Conservation (phyloP, 2,113 vertebrate species). For the Rhinogobius similis region DNA sequence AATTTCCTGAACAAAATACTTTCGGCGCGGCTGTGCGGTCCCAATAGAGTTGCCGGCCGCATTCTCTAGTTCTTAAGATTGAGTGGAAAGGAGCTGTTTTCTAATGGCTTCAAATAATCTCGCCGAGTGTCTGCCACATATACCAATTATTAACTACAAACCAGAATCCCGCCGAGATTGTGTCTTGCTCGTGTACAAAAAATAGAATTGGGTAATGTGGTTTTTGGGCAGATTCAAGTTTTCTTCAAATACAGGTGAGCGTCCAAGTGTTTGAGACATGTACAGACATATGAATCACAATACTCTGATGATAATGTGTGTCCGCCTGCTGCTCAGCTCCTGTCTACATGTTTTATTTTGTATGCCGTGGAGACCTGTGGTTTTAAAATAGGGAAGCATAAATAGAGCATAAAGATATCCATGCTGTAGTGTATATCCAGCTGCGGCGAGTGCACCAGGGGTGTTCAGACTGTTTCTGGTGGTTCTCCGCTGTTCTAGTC, state of each 20-base stretch:
- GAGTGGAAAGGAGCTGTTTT: constrained; percentile 51
- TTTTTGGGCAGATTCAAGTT: constrained; percentile 29
- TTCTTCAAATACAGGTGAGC: constrained; percentile 26
- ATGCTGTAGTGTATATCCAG: too few relatives aligned
- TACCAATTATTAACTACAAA: constrained; percentile 77
- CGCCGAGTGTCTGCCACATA: constrained; percentile 61
- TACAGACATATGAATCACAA: constrained; percentile 19
- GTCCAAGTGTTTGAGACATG: constrained; percentile 25
- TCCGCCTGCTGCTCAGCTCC: neutral
- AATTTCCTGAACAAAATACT: constrained; percentile 76
- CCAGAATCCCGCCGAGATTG: constrained; percentile 55
- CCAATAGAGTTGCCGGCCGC: constrained; percentile 58
- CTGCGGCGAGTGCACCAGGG: too few relatives aligned
- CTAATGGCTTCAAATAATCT: constrained; percentile 77
- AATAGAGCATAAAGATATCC: too few relatives aligned
- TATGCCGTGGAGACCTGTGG: neutral
- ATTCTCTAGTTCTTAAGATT: constrained; percentile 55
- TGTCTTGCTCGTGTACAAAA: constrained; percentile 32
- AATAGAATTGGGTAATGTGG: constrained; percentile 40
- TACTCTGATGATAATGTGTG: too few relatives aligned
- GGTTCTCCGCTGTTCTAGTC: too few relatives aligned
- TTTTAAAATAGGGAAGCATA: neutral
- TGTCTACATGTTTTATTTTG: neutral
- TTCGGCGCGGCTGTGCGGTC: constrained; percentile 55
- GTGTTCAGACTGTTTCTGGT: too few relatives aligned